A percentile compares a stretch with the other conserved stretches of the same genome.
These are phyloP conservation scores for Danio choprae DNA, from an alignment of 2,797 vertebrate genomes.

Conservation along the genomic window DNA sequence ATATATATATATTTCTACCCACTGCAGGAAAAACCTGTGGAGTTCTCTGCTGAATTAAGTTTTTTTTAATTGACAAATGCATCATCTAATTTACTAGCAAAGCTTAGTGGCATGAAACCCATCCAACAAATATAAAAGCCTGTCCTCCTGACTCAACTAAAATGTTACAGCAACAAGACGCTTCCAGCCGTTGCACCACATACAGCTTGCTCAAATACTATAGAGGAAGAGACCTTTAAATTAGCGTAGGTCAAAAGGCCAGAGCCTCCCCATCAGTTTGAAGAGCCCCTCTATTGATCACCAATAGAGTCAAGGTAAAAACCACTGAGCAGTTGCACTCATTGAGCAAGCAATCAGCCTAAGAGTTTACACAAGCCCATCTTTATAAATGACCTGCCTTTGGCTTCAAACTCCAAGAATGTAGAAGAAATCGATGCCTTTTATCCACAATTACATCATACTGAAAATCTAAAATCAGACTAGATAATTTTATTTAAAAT, in stretches of 20 bases:
- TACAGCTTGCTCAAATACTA: neutral
- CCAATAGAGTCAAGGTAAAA: slow-evolving; percentile 20
- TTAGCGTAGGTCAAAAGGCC: slow-evolving; percentile 7
- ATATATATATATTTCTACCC: too few species aligned
- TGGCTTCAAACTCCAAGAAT: neutral
- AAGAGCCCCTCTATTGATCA: slow-evolving; percentile 33
- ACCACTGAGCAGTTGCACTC: neutral
- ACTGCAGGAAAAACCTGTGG: neutral
- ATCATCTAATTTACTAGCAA: slow-evolving; percentile 1
- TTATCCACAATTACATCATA: neutral
- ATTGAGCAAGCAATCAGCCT: slow-evolving; percentile 17
- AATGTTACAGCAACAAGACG: neutral
- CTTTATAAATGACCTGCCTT: neutral
- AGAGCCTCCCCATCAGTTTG: neutral
- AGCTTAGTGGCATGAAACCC: neutral
- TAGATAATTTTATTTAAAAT: neutral
- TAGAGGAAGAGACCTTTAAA: neutral
- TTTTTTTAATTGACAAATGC: neutral
- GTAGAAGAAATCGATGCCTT: neutral
- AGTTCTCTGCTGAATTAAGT: neutral
- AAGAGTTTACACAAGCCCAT: slow-evolving; percentile 9
- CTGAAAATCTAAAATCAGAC: neutral
- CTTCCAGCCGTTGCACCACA: neutral
- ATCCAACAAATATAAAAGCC: neutral
- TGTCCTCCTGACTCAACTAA: slow-evolving; percentile 17